Evolutionary conservation across 2,888 invertebrate species (phyloP), one percentile per base, ranked within the genome.

Genomic region (Ptychoptera contaminata): DNA sequence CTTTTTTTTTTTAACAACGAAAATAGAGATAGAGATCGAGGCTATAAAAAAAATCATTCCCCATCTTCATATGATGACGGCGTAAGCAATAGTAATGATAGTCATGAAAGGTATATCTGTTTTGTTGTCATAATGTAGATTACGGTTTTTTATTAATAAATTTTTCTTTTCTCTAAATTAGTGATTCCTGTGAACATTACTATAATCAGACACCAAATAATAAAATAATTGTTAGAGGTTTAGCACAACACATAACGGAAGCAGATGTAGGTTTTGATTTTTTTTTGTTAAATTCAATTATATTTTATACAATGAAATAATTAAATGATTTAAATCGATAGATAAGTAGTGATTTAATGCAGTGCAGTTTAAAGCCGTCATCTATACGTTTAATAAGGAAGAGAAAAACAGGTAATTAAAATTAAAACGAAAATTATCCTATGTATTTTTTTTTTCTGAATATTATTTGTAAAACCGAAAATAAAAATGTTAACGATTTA

Each of bases 371-470:
- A 50, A 76, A 79, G 65, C 79, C 84, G 2, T 78, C 79, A 61
- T 86, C 86, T 59, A 82, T 88, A 56, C 73, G 88, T 38, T 69
- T 88, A 36, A 86, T 88, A 60, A 71, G 86, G 55, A 81, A 83
- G 65, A 81, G 82, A 69, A 80, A 82, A 61, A 83, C 86, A 75
- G 85, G 85, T 84, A 78, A 71, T 67, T 61, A 58, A 47, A 50
- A 34, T 45, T 37, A 32, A 40, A 44, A 31, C 36, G 42, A 37
- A 40, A 16, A 16, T 35, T 38, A 11, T 14, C n/a, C 14, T 37
- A 29, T 42, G 16, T 14, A 43, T 40, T 5, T 10, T 16, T 38
- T 15, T 35, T 38, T n/a, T n/a, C n/a, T n/a, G n/a, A n/a, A n/a
- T n/a, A 36, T 42, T 41, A 44, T 42, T 23, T 44, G 29, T 31